These are phyloP conservation scores for Siniperca undulata DNA, from an alignment of 2,797 vertebrate genomes.

Conservation along the genomic window DNA sequence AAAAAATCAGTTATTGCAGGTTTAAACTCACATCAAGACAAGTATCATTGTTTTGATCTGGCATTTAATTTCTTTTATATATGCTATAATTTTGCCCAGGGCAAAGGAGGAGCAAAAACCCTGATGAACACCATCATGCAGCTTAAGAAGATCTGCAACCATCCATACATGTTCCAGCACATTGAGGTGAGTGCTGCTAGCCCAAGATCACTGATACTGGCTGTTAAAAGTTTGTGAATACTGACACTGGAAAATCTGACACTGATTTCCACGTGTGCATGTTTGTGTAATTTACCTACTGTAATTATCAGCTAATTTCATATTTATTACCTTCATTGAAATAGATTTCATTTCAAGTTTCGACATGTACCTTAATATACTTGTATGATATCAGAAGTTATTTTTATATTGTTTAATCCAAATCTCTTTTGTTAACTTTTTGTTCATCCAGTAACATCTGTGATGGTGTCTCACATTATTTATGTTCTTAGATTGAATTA, in stretches of 20 bases:
- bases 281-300: not conserved
- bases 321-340: not conserved
- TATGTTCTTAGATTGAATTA: not conserved
- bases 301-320: not conserved
- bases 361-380: not conserved
- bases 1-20: not conserved
- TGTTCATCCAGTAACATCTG: not conserved
- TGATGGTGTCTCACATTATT: not conserved
- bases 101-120: conserved; percentile 98
- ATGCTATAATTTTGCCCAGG: conserved; percentile 77
- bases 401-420: not conserved
- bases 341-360: not conserved
- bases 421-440: not conserved
- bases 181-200: conserved; percentile 82
- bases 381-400: not conserved
- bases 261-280: not conserved
- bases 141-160: conserved; percentile 98
- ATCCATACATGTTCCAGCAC: conserved; percentile 98
- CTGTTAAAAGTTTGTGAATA: not conserved
- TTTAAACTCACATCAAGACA: not conserved
- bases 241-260: not conserved
- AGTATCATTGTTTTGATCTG: not conserved
- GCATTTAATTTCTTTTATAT: accelerated
- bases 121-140: conserved; percentile 99
- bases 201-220: not conserved